A percentile compares a stretch with the other conserved stretches of the same genome.
Conservation (phyloP, 1,140 invertebrate genomes). For the Formica exsecta region DNA sequence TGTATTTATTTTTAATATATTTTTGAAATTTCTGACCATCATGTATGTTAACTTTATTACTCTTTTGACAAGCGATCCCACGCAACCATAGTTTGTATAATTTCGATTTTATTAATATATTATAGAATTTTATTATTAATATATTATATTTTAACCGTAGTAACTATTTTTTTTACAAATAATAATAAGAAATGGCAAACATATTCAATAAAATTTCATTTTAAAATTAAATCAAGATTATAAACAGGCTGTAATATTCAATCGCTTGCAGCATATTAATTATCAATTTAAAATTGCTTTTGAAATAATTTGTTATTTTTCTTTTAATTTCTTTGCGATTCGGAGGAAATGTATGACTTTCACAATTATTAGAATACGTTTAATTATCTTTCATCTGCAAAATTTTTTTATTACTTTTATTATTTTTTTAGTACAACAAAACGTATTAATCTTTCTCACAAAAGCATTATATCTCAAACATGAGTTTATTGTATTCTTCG, state of each 20-base stretch:
- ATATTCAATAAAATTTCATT: not conserved
- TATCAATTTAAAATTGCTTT: not conserved
- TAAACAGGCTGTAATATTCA: not conserved
- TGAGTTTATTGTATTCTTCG: not conserved
- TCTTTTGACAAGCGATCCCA: not conserved
- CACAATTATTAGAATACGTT: not conserved
- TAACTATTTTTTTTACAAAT: not conserved
- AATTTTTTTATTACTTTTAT: not conserved
- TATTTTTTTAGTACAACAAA: not conserved
- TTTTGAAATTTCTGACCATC: not conserved
- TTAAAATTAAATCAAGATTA: not conserved
- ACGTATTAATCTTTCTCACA: constrained; percentile 1
- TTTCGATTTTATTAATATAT: not conserved
- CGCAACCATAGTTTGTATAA: too few species aligned
- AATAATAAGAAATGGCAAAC: not conserved
- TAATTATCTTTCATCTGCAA: not conserved
- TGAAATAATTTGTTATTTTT: not conserved
- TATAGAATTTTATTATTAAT: too few species aligned
- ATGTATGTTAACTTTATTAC: not conserved
- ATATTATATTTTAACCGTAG: too few species aligned
- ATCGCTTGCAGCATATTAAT: not conserved
- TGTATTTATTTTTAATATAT: constrained; percentile 25
- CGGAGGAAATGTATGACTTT: not conserved
- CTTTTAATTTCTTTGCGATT: not conserved
- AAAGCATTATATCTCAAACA: not conserved